A percentile compares a stretch with the other conserved stretches of the same genome.
phyloP scores from a whole-genome alignment of 1,140 invertebrate genomes.

The Ceratina australensis region DNA sequence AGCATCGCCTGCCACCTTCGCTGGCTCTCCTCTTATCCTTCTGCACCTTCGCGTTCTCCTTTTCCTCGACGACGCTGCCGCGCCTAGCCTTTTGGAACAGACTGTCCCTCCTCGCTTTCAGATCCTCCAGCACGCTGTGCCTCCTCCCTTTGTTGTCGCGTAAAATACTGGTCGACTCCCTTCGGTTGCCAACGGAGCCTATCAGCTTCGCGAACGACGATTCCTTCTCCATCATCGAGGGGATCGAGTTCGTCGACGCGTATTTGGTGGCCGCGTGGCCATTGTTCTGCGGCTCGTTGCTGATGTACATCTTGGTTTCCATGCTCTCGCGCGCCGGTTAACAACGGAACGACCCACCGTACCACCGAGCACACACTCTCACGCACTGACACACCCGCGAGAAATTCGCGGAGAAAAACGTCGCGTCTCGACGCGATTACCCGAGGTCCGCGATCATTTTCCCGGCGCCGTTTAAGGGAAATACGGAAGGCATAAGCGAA shows the following conservation, averaged over 20 bases:
- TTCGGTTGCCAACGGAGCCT: constrained; percentile 11
- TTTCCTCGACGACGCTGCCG: constrained; percentile 72
- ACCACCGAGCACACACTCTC: background rate
- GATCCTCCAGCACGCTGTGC: constrained; percentile 75
- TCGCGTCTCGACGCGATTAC: background rate
- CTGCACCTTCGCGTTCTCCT: constrained; percentile 64
- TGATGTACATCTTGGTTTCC: constrained; percentile 75
- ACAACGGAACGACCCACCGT: no score
- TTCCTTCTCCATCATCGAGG: constrained; percentile 70
- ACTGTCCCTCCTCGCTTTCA: constrained; percentile 73
- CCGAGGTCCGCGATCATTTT: constrained; percentile 34
- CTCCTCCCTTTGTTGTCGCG: constrained; percentile 59
- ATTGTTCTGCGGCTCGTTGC: constrained; percentile 60
- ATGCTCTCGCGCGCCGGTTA: constrained; percentile 66
- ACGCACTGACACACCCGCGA: no score
- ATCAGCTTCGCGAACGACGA: constrained; percentile 49
- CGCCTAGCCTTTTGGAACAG: constrained; percentile 72
- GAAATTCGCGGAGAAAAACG: no score
- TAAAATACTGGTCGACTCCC: constrained; percentile 39
- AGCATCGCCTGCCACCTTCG: constrained; percentile 59
- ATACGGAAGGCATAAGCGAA: constrained; percentile 34
- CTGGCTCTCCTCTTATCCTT: constrained; percentile 63
- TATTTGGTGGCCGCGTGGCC: constrained; percentile 66
- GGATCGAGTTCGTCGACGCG: constrained; percentile 77
- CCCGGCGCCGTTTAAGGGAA: background rate